Percentiles rank a stretch among this genome's conserved stretches.
Evolutionary conservation across 1,140 invertebrate species (phyloP).

Genomic region (Diorhabda carinulata): DNA sequence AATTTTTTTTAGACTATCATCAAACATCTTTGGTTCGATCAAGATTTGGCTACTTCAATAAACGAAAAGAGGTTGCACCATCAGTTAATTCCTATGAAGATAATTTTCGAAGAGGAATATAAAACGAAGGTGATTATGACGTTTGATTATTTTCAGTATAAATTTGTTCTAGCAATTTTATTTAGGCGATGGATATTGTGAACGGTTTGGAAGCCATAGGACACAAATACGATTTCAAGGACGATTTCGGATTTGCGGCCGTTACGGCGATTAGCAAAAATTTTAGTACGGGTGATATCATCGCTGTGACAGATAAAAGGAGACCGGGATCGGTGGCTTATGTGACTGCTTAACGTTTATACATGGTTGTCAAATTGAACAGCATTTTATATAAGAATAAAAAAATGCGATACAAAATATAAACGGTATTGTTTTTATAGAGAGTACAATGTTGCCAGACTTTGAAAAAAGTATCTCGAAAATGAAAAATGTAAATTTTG

Average conservation of each 20-base stretch:
- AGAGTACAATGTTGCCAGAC: no score
- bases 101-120: background rate
- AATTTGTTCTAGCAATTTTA: slow-evolving; percentile 6
- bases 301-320: slow-evolving; percentile 57
- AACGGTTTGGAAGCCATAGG: slow-evolving; percentile 50
- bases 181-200: slow-evolving; percentile 45
- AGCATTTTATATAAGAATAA: no score
- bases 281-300: slow-evolving; percentile 41
- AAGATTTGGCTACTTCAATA: slow-evolving; percentile 34
- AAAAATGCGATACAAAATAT: no score
- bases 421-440: no score
- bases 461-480: no score
- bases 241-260: slow-evolving; percentile 52
- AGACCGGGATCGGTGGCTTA: slow-evolving; percentile 50
- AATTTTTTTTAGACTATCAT: slow-evolving; percentile 18
- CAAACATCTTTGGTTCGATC: slow-evolving; percentile 17
- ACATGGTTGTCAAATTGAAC: no score
- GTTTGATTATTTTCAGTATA: background rate
- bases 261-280: slow-evolving; percentile 51
- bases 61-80: slow-evolving; percentile 41
- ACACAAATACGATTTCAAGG: slow-evolving; percentile 47
- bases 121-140: slow-evolving; percentile 2
- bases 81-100: slow-evolving; percentile 52
- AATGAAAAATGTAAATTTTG: no score
- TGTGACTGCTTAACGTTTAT: slow-evolving; percentile 1